These are phyloP conservation scores for Spodoptera exigua DNA, from an alignment of 2,888 invertebrate genomes.

Conservation along the genomic window DNA sequence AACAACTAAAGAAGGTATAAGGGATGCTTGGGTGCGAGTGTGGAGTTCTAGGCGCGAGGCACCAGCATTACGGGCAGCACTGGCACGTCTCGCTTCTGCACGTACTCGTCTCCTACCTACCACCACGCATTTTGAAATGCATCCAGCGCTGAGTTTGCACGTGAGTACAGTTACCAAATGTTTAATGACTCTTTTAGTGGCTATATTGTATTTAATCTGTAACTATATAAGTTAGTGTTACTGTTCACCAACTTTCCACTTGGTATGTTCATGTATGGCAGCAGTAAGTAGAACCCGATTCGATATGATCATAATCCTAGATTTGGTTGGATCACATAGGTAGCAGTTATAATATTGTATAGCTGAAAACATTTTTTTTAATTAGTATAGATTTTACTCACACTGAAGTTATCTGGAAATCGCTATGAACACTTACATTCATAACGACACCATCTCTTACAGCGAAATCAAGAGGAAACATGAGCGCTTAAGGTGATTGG, in stretches of 20 bases:
- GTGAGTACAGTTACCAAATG: constrained; percentile 77
- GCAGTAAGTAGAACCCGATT: too few species aligned
- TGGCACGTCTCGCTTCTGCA: constrained; percentile 75
- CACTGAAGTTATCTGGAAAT: too few species aligned
- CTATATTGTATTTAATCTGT: too few species aligned
- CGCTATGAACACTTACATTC: background rate
- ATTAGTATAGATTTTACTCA: too few species aligned
- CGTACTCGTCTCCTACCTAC: constrained; percentile 85
- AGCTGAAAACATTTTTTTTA: too few species aligned
- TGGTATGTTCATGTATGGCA: too few species aligned
- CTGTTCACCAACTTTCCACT: too few species aligned
- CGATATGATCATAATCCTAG: too few species aligned
- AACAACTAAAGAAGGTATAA: constrained; percentile 70
- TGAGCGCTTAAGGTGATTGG: constrained; percentile 27
- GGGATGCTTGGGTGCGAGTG: constrained; percentile 76
- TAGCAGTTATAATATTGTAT: too few species aligned
- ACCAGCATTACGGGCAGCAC: constrained; percentile 74
- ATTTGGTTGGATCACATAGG: too few species aligned
- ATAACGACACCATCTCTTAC: constrained; percentile 6
- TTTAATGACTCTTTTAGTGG: too few species aligned
- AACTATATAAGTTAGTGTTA: too few species aligned
- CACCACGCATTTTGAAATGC: constrained; percentile 92
- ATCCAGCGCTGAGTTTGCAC: constrained; percentile 92
- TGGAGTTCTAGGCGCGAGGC: constrained; percentile 81
- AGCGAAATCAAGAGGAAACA: constrained; percentile 19